Conservation (phyloP, 1,140 invertebrate genomes). For the Medauroidea extradentata region DNA sequence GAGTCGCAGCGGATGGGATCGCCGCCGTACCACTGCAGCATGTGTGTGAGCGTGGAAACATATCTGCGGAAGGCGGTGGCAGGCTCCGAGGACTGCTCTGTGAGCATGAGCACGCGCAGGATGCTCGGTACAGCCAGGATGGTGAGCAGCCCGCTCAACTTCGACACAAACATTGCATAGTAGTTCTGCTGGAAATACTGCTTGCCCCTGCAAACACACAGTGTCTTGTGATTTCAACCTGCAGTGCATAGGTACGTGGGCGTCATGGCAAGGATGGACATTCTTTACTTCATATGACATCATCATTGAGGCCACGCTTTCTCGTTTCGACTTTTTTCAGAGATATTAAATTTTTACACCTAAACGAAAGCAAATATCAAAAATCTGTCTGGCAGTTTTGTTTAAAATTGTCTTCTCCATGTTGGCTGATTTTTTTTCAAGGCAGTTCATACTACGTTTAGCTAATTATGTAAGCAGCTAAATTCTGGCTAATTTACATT, state of each 20-base stretch:
- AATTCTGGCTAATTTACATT: too few species aligned
- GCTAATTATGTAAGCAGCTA: too few species aligned
- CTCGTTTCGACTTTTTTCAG: too few species aligned
- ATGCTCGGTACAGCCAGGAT: slow-evolving; percentile 60
- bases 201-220: slow-evolving; percentile 53
- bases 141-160: slow-evolving; percentile 56
- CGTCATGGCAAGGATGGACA: background rate
- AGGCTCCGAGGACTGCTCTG: slow-evolving; percentile 56
- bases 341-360: too few species aligned
- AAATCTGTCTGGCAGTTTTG: too few species aligned
- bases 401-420: too few species aligned
- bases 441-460: too few species aligned
- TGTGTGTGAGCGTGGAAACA: slow-evolving; percentile 64
- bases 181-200: slow-evolving; percentile 56
- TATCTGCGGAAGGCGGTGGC: slow-evolving; percentile 71
- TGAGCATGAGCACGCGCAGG: slow-evolving; percentile 57
- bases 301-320: too few species aligned
- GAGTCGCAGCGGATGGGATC: slow-evolving; percentile 46
- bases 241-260: background rate
- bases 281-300: background rate
- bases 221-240: too few species aligned
- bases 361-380: too few species aligned
- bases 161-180: slow-evolving; percentile 53
- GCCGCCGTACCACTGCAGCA: slow-evolving; percentile 66
- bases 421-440: too few species aligned